These are phyloP conservation scores for Caranx melampygus DNA, from an alignment of 2,113 vertebrate genomes.

Conservation along the genomic window DNA sequence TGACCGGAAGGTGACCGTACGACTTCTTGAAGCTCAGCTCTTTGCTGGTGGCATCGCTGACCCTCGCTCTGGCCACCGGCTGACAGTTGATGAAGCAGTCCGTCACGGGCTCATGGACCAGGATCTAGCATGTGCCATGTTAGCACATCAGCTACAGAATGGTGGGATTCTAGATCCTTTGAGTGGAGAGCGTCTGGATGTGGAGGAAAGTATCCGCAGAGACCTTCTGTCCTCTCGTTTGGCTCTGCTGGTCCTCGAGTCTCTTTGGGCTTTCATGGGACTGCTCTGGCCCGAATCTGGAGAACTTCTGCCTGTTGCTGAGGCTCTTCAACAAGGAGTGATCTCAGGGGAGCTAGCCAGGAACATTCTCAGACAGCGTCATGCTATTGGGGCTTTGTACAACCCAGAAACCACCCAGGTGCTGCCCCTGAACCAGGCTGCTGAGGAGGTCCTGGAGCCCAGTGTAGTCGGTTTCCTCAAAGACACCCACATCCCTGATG, in stretches of 20 bases:
- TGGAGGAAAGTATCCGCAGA: constrained; percentile 88
- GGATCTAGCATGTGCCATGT: constrained; percentile 89
- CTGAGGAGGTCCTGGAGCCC: constrained; percentile 82
- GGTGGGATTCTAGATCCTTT: constrained; percentile 89
- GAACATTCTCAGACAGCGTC: constrained; percentile 85
- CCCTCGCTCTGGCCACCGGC: constrained; percentile 90
- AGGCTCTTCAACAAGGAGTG: constrained; percentile 89
- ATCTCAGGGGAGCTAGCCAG: constrained; percentile 86
- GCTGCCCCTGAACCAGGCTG: constrained; percentile 84
- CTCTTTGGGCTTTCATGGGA: constrained; percentile 87
- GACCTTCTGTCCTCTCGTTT: constrained; percentile 85
- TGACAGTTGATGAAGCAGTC: constrained; percentile 88
- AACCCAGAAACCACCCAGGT: constrained; percentile 85
- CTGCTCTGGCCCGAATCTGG: constrained; percentile 93
- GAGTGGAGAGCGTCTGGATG: constrained; percentile 83
- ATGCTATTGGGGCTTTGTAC: constrained; percentile 85
- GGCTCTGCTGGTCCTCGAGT: constrained; percentile 89
- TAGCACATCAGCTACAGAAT: constrained; percentile 88
- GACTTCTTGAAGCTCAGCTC: constrained; percentile 93
- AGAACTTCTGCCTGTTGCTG: constrained; percentile 85
- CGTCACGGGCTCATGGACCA: constrained; percentile 88
- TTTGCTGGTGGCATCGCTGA: constrained; percentile 95
- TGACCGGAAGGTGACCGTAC: constrained; percentile 87
- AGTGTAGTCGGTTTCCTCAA: constrained; percentile 79
- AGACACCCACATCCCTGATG: constrained; percentile 85